Evolutionary conservation across 1,140 invertebrate species (phyloP).

Genomic region (Camponotus floridanus): DNA sequence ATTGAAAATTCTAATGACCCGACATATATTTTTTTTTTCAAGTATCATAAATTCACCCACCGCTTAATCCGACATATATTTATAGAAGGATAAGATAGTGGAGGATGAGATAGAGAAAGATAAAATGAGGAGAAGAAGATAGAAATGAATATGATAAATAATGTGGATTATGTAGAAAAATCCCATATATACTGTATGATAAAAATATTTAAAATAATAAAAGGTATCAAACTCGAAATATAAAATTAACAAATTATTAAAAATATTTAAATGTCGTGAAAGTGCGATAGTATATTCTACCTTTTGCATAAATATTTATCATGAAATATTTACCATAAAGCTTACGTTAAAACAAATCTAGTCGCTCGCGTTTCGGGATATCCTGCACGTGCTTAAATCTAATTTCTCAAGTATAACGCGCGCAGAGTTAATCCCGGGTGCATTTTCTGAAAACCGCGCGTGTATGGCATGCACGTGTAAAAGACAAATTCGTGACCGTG

Average conservation of each 20-base stretch:
- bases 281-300: background rate
- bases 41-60: conserved; percentile 43
- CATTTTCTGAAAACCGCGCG: background rate
- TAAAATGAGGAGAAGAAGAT: too few species aligned
- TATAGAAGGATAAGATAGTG: background rate
- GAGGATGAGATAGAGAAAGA: too few species aligned
- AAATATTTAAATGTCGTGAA: background rate
- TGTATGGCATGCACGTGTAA: background rate
- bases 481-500: background rate
- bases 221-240: too few species aligned
- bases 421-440: conserved; percentile 19
- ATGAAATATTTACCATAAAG: too few species aligned
- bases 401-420: conserved; percentile 71
- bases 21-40: too few species aligned
- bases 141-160: background rate
- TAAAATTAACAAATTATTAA: too few species aligned
- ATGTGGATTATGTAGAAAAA: background rate
- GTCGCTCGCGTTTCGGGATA: background rate
- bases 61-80: conserved; percentile 11
- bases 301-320: background rate
- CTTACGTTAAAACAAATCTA: background rate
- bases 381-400: conserved; percentile 68
- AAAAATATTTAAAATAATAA: conserved; percentile 11
- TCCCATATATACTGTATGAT: background rate
- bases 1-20: too few species aligned